Evolutionary conservation across 1,140 invertebrate genomes (phyloP), one percentile per base, ranked within the genome.

Genomic region (Cydia splendana): DNA sequence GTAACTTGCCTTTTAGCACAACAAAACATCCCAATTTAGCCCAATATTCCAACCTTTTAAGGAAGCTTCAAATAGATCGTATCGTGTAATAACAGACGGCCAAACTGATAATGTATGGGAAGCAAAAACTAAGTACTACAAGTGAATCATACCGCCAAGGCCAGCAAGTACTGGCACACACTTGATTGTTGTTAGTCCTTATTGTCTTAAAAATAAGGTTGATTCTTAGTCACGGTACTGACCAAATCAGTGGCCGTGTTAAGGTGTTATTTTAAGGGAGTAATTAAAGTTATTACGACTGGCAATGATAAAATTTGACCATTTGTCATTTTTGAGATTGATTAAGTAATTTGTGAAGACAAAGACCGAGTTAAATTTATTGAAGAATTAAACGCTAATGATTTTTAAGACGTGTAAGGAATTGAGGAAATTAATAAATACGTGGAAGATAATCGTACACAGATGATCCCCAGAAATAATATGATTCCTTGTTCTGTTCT

Each of bases 101-200:
- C 67, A 30, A 71, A 71, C 67, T 71, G 38, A 71, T 71, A 71
- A 71, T 71, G 34, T 71, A 71, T 71, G 67, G 67, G 67, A 71
- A 45, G 67, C 67, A 71, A 71, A 71, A 71, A 71, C 67, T 71
- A 30, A 65, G 24, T 71, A 24, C 24, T 30, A 71, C 65, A 67
- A 69, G 67, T 71, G 67, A 71, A 71, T 71, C 67, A 71, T 71
- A 42, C 67, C 6, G 15, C 67, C 67, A 71, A 71, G 67, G 67
- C 34, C 67, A 71, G 10, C 67, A 38, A 42, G 67, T 71, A 62
- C 57, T 57, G 53, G 7, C 51, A 18, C 15, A n/a, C 15, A 51
- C 15, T n/a, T n/a, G n/a, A 53, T 2, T 9, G 15, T 53, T 53
- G 5, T 2, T 53, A 53, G 15, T n/a, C 1, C 51, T 10, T 53